Evolutionary conservation across 2,113 vertebrate species (phyloP), one percentile per base, ranked within the genome.

Genomic region (Lipotes vexillifer): DNA sequence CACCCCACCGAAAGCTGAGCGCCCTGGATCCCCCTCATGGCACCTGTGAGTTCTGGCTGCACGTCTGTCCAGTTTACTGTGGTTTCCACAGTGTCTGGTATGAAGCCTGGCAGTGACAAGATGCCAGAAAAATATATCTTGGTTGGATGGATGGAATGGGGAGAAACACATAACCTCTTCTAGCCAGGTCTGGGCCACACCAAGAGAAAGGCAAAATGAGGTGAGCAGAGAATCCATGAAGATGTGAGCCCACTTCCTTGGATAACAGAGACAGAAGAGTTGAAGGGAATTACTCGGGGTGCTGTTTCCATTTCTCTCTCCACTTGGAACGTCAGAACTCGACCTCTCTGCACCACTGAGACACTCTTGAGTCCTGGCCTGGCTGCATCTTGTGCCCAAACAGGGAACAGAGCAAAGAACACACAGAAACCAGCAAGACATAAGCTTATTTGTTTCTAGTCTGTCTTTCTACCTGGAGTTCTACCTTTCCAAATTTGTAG

Each of bases 401-500:
- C n/a, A 31, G 78, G 91, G 65, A 63, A 93, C 38, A 27, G 77
- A 38, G 89, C 14, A 78, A 88, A 93, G 71, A 82, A 38, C 15
- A 89, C 15, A 78, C 4, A 38, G 94, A 90, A 65, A 14, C 25
- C 13, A 15, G 69, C 21, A 20, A 75, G 46, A 87, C 44, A 5
- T 15, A 36, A 20, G 55, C 49, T 59, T 31, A 2, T 78, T 41
- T n/a, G 69, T 77, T 10, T 21, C 57, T 89, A 20, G 14, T 59
- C 83, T 68, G 94, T 86, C 83, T 96, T 85, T 88, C 88, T 72
- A 88, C 66, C 71, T 74, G 63, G 61, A 61, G 80, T 31, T 96
- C 85, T 96, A 88, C 95, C 77, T 90, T 97, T 96, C 96, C 61
- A 97, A 63, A 95, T 97, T 10, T 69, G 93, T 92, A 93, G 66